phyloP scores from a whole-genome alignment of 2,113 vertebrate genomes.

The Pelusios castaneus region DNA sequence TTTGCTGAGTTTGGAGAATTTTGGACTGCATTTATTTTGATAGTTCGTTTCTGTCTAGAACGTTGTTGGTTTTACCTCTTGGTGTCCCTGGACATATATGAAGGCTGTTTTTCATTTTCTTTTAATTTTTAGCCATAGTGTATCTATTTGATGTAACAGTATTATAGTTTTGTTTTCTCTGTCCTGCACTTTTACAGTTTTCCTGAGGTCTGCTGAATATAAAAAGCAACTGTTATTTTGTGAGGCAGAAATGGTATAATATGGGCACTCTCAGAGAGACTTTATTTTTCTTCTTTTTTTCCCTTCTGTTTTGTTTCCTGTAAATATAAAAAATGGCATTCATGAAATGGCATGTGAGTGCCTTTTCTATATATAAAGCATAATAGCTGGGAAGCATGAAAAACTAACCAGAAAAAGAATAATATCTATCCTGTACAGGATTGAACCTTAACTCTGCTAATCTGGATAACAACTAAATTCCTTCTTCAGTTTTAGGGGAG shows the following conservation, averaged over 20 bases:
- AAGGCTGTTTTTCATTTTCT: rapidly evolving
- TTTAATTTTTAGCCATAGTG: not conserved
- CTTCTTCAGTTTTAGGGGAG: not conserved
- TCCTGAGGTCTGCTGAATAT: not conserved
- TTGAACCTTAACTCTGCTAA: not conserved
- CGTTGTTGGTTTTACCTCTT: rapidly evolving
- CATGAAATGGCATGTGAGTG: not conserved
- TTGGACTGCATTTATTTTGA: not conserved
- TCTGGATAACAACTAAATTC: not conserved
- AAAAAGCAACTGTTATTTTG: not conserved
- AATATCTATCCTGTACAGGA: not conserved
- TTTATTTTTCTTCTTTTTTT: not conserved
- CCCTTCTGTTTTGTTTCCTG: not conserved
- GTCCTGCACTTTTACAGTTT: not conserved
- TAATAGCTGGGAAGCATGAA: not conserved
- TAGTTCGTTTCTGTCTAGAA: not conserved
- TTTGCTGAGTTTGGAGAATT: not conserved
- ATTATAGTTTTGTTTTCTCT: not conserved
- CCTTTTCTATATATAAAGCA: not conserved
- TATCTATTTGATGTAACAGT: not conserved
- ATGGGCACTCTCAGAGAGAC: not conserved
- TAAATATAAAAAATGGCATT: not conserved
- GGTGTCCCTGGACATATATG: not conserved
- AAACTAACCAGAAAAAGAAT: not conserved
- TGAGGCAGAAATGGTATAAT: not conserved